phyloP scores from a whole-genome alignment of 2,888 invertebrate genomes.

The Andrena bucephala region DNA sequence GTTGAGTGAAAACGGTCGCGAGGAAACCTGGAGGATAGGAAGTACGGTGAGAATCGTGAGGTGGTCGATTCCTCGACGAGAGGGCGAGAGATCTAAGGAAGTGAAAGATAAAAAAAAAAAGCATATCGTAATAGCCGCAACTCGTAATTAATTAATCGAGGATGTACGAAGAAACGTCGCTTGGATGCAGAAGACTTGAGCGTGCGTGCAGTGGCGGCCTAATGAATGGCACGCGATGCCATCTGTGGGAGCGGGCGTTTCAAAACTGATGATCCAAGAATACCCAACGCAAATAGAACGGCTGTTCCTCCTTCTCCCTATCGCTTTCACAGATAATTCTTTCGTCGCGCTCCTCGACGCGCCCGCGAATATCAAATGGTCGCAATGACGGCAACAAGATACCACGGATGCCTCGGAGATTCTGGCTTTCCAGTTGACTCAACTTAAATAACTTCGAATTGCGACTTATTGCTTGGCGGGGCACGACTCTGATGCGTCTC shows the following conservation, averaged over 20 bases:
- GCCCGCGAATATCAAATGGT: conserved; percentile 18
- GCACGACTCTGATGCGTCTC: conserved; percentile 17
- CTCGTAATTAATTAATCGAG: conserved; percentile 57
- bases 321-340: conserved; percentile 50
- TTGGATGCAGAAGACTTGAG: background rate
- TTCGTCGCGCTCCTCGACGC: conserved; percentile 28
- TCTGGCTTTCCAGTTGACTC: conserved; percentile 39
- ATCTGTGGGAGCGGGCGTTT: conserved; percentile 29
- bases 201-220: conserved; percentile 9
- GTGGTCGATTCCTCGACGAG: background rate
- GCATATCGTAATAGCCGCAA: conserved; percentile 1
- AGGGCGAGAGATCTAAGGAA: background rate
- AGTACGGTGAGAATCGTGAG: background rate
- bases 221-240: conserved; percentile 63
- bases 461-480: conserved; percentile 38
- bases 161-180: conserved; percentile 41
- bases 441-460: conserved; percentile 38
- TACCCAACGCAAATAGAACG: conserved; percentile 60
- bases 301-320: conserved; percentile 15
- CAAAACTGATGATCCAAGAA: conserved; percentile 58
- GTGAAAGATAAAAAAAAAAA: background rate
- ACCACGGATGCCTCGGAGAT: conserved; percentile 28
- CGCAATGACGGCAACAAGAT: conserved; percentile 35
- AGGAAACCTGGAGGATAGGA: conserved; percentile 17
- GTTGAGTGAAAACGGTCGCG: conserved; percentile 27